Conservation (phyloP, 2,888 invertebrate species). For the Drosophila tanythrix region DNA sequence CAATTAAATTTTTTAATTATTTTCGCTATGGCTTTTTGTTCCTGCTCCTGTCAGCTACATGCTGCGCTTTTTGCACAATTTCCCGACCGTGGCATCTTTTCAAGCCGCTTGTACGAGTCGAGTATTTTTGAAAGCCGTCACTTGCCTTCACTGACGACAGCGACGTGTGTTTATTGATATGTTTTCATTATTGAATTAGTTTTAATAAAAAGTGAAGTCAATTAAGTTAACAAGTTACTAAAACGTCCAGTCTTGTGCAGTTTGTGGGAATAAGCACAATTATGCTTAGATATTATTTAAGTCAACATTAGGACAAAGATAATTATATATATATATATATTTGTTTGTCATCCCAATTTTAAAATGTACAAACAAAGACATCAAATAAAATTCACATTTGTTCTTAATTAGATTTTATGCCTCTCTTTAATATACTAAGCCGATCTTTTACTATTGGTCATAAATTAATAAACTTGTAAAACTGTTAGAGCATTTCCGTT, state of each 20-base stretch:
- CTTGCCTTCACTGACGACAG: conserved; percentile 50
- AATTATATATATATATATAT: not conserved
- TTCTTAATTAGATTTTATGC: conserved; percentile 38
- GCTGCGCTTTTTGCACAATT: conserved; percentile 66
- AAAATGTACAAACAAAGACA: conserved; percentile 12
- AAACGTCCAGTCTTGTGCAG: conserved; percentile 8
- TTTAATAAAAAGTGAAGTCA: conserved; percentile 67
- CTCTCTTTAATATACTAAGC: conserved; percentile 4
- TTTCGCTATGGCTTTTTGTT: conserved; percentile 68
- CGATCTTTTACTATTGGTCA: conserved; percentile 36
- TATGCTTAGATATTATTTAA: conserved; percentile 26
- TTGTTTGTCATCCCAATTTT: not conserved
- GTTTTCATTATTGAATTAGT: conserved; percentile 81
- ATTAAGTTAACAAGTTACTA: conserved; percentile 66
- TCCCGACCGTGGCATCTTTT: conserved; percentile 45
- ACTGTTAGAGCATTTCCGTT: conserved; percentile 58
- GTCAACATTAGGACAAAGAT: conserved; percentile 16
- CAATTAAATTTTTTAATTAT: conserved; percentile 80
- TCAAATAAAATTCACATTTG: conserved; percentile 12
- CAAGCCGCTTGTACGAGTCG: conserved; percentile 38
- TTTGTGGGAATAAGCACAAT: conserved; percentile 54
- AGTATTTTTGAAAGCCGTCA: conserved; percentile 73
- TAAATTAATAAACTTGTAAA: conserved; percentile 76
- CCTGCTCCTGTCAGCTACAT: conserved; percentile 67
- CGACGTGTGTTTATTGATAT: conserved; percentile 76